Evolutionary conservation across 2,888 invertebrate genomes (phyloP), one percentile per base, ranked within the genome.

Genomic region (Spisula solida): DNA sequence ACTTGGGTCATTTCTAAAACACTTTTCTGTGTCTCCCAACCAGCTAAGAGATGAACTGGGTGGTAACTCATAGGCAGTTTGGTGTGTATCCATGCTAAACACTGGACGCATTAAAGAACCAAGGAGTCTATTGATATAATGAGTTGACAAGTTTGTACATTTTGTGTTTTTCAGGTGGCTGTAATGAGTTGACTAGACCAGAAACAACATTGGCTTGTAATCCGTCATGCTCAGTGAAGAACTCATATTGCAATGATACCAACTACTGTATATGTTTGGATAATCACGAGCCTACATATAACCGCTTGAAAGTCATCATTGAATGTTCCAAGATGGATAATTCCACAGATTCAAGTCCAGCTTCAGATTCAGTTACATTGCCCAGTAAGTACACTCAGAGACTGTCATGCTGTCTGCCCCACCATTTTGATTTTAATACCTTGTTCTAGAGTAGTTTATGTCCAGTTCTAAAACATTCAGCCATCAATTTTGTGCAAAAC

Each of bases 121-220:
- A 41, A 41, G 8, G 41, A 41, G 41, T 41, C 4, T 41, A 41
- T 41, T 41, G 8, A 41, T 41, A 8, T 41, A 41, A 41, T 41
- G 2, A 41, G 41, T 41, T 41, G 41, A 8, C 1, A n/a, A 66
- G 6, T 0, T 25, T 66, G 20, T 25, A 78, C 18, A 70, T 70
- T 1, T 78, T 34, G 47, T 48, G 10, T 80, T 41, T 41, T 41
- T 10, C 31, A 97, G 97, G 97, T 80, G 97, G 97, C 12, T 97
- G 97, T 92, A 95, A 95, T 51, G 95, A 96, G 8, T 94, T 94
- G 48, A 93, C 94, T 12, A 95, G 95, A 89, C 97, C 97, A 8
- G 82, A 93, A 0, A 82, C 82, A 10, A 41, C 81, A 0, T 89
- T 94, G 75, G 66, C 31, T 12, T 97, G 97, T 90, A 92, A 92